Base-by-base conservation (phyloP, 2,797 vertebrate species). In the Leuciscus waleckii region DNA sequence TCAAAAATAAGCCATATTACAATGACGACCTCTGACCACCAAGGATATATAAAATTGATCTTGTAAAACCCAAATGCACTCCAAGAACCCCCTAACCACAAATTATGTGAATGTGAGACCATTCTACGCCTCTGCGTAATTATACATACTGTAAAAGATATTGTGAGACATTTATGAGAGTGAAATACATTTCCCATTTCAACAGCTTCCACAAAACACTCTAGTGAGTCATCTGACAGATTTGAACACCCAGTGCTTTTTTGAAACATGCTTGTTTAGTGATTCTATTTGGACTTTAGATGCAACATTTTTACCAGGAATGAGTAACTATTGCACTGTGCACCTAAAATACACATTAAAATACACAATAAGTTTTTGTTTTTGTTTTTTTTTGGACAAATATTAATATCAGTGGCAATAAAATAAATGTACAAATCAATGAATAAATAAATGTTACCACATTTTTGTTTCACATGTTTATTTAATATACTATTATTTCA, bases 221-320 rank as follows among this genome's bases (percentile, higher is more conserved):
- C 79, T 23, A 54, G 87, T 51, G 91, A 82, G 89, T 86, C 84
- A 84, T 84, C 88, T 81, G 85, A 68, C 79, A 71, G 85, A 81
- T 83, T 84, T 90, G 92, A 94, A 93, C 92, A 93, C 78, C 79
- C 84, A 76, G 46, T 49, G 70, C 54, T 35, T 32, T 32, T 74
- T 26, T 32, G 0, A 74, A 74, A 74, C 16, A 11, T 19, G 35
- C 10, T 77, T 58, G 35, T 35, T 35, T 51, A 77, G 23, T 32
- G 61, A 23, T 26, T 77, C 1, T 16, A 58, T 58, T 77, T 58
- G 49, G 17, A 74, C 26, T 32, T 65, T 32, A 71, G 69, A 71
- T 17, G 39, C 7, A 26, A 23, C 23, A 43, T 43, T 70, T 69
- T 71, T 26, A 71, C 39, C 13, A 26, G 23, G 7, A 43, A n/a